phyloP scores from a whole-genome alignment of 2,113 vertebrate species.

The Erythrocercus mccallii region DNA sequence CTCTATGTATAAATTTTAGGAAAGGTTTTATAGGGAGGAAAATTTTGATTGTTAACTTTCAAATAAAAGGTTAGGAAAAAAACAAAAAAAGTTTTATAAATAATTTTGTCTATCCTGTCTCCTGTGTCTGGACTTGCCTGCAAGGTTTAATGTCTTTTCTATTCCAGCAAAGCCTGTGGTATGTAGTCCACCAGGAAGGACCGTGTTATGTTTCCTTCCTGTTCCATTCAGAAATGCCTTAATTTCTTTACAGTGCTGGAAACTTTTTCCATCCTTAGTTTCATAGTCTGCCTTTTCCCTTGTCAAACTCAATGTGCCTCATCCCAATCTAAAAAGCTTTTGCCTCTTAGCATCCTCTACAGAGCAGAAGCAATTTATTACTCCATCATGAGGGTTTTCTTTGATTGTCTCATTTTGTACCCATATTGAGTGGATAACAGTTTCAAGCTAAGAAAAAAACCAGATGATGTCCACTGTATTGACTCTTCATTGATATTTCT shows the following conservation, averaged over 20 bases:
- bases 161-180: neutral
- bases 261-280: neutral
- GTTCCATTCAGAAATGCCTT: neutral
- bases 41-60: neutral
- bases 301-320: neutral
- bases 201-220: neutral
- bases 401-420: neutral
- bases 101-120: neutral
- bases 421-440: neutral
- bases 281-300: neutral
- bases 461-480: neutral
- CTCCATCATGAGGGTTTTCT: neutral
- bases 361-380: neutral
- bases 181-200: neutral
- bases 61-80: neutral
- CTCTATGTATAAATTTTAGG: neutral
- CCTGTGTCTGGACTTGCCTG: neutral
- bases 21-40: neutral
- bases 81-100: fast-evolving
- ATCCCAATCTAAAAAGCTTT: neutral
- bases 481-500: neutral
- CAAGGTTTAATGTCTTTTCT: neutral
- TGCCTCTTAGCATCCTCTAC: neutral
- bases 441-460: neutral
- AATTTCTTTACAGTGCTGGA: neutral